A percentile compares a stretch with the other conserved stretches of the same genome.
Evolutionary conservation across 1,140 invertebrate species (phyloP).

Genomic region (Panonychus citri): DNA sequence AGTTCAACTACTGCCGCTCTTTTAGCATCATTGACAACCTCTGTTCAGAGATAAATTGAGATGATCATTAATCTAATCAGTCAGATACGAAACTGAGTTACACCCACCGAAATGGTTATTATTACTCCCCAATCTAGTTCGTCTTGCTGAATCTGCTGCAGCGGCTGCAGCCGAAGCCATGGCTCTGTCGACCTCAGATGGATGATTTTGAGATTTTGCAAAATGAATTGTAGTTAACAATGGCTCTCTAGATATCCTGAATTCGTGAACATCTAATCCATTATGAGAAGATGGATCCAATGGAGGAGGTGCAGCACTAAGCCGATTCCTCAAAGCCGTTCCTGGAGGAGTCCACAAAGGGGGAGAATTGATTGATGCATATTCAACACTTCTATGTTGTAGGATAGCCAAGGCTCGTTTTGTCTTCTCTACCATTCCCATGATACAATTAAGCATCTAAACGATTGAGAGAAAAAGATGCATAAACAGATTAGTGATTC

Average conservation of each 20-base stretch:
- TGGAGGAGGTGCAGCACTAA: background rate
- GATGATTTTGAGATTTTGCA: background rate
- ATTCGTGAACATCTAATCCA: background rate
- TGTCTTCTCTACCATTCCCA: slow-evolving; percentile 90
- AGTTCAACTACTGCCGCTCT: slow-evolving; percentile 69
- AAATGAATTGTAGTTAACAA: background rate
- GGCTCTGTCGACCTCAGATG: background rate
- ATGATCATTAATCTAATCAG: too few species aligned
- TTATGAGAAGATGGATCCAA: background rate
- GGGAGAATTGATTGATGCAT: background rate
- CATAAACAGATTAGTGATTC: too few species aligned
- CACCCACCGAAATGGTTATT: too few species aligned
- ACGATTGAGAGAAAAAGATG: too few species aligned
- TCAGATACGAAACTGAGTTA: too few species aligned
- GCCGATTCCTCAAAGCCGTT: background rate
- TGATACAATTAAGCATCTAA: slow-evolving; percentile 76
- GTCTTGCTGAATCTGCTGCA: too few species aligned
- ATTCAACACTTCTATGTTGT: slow-evolving; percentile 42
- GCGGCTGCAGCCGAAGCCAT: background rate
- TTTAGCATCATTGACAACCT: slow-evolving; percentile 57
- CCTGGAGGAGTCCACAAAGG: background rate
- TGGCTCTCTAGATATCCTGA: background rate
- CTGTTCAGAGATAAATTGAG: slow-evolving; percentile 27
- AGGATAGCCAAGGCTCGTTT: slow-evolving; percentile 67
- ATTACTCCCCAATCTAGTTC: too few species aligned